Conservation (phyloP, 2,888 invertebrate genomes). For the Nemotelus nigrinus region DNA sequence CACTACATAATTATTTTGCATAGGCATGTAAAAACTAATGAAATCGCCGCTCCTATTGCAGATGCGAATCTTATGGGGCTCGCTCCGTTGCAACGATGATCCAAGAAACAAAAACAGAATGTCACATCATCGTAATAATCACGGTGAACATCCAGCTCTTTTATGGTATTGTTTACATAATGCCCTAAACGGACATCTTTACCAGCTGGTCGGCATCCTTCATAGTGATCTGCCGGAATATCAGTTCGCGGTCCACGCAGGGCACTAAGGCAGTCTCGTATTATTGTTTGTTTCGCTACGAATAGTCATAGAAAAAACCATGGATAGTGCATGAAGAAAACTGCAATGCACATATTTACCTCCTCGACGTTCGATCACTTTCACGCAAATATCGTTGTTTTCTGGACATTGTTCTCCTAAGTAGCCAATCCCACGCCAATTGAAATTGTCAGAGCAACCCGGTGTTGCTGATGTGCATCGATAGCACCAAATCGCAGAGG, state of each 20-base stretch:
- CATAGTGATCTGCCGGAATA: slow-evolving; percentile 90
- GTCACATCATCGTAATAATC: slow-evolving; percentile 82
- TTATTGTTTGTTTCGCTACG: slow-evolving; percentile 80
- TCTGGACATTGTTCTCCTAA: slow-evolving; percentile 86
- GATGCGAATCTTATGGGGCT: neutral
- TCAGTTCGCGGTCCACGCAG: slow-evolving; percentile 82
- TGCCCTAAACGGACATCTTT: slow-evolving; percentile 81
- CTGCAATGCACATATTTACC: slow-evolving; percentile 67
- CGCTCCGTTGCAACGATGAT: slow-evolving; percentile 82
- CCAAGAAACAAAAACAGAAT: slow-evolving; percentile 92
- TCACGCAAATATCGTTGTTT: slow-evolving; percentile 86
- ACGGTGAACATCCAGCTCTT: slow-evolving; percentile 85
- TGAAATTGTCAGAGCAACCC: slow-evolving; percentile 85
- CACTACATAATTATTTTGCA: too few species aligned
- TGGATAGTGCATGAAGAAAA: too few species aligned
- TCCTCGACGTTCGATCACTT: slow-evolving; percentile 86
- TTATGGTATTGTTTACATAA: slow-evolving; percentile 87
- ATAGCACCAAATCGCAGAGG: slow-evolving; percentile 82
- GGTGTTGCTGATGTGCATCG: slow-evolving; percentile 89
- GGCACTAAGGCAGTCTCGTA: slow-evolving; percentile 85
- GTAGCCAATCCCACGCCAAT: slow-evolving; percentile 79
- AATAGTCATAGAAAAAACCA: slow-evolving; percentile 2
- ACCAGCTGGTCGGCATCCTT: slow-evolving; percentile 86
- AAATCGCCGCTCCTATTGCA: neutral
- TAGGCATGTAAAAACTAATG: neutral